A percentile compares a stretch with the other conserved stretches of the same genome.
Evolutionary conservation across 2,113 vertebrate species (phyloP).

Genomic region (Lates calcarifer): DNA sequence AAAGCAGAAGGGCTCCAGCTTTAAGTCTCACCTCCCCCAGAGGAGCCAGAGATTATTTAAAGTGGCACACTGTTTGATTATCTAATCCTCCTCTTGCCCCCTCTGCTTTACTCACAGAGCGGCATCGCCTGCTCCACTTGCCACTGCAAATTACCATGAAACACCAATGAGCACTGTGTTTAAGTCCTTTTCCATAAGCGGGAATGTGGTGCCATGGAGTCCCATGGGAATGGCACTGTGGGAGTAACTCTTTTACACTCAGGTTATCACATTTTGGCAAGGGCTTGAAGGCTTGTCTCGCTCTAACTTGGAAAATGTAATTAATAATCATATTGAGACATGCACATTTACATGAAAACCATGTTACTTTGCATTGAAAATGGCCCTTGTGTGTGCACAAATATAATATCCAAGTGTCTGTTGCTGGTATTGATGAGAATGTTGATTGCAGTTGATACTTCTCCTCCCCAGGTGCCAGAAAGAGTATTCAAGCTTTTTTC

Average conservation of each 20-base stretch:
- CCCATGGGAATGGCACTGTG: slow-evolving; percentile 53
- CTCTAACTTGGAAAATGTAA: slow-evolving; percentile 45
- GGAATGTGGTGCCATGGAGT: slow-evolving; percentile 50
- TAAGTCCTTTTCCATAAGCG: slow-evolving; percentile 63
- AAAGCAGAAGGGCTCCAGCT: slow-evolving; percentile 83
- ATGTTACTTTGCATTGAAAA: slow-evolving; percentile 6
- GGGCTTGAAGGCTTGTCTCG: slow-evolving; percentile 19
- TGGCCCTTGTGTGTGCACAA: background rate
- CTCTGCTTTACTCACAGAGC: slow-evolving; percentile 80
- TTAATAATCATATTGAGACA: slow-evolving; percentile 20
- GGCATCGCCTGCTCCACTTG: slow-evolving; percentile 77
- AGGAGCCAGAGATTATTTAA: slow-evolving; percentile 84
- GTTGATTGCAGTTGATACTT: background rate
- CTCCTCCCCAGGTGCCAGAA: slow-evolving; percentile 24
- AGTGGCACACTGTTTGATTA: slow-evolving; percentile 85
- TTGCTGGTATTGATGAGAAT: background rate
- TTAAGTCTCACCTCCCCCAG: slow-evolving; percentile 82
- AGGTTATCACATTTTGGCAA: slow-evolving; percentile 50
- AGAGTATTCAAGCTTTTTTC: background rate
- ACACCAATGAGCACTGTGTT: slow-evolving; percentile 75
- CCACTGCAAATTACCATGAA: slow-evolving; percentile 82
- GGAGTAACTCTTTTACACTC: slow-evolving; percentile 56
- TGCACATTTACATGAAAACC: slow-evolving; percentile 21
- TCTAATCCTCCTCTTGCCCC: slow-evolving; percentile 83
- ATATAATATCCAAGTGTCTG: background rate